Base-by-base conservation (phyloP, 2,888 invertebrate genomes). In the Agrilus mali region DNA sequence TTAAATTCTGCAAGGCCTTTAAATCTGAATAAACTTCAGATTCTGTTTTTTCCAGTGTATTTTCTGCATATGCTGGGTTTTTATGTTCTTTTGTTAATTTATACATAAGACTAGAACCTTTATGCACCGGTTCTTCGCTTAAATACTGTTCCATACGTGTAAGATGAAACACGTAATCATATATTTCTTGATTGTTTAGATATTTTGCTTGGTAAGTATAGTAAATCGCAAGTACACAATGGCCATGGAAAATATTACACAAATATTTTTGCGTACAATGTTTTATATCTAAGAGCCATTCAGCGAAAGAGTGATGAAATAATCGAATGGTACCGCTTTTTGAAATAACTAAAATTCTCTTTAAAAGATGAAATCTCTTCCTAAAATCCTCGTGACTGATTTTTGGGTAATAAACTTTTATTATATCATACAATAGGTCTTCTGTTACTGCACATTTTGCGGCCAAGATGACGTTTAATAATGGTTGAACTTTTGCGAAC, bases 221-320 rank as follows among this genome's bases (percentile, higher is more conserved):
- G 59, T 82, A 80, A 80, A 92, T 85, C 15, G 87, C 85, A 34
- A 92, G 72, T 64, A 87, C 86, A 8, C 85, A 85, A 64, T 95
- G 94, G 0, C 95, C 95, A 54, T 89, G 87, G 40, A 79, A 73
- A 7, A 86, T 81, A 52, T 83, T 82, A 64, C 92, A 95, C 50
- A 95, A 73, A 66, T 92, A 96, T 55, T 92, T 86, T 54, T 92
- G 85, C 2, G 95, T 96, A 65, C 95, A 94, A 61, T 96, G 94
- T 66, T 96, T 96, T n/a, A 96, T 94, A 64, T 96, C 96, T 42
- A 89, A 70, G 52, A 96, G 69, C 96, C 96, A 96, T 60, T 87
- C 86, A 17, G 92, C 86, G 65, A 95, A 95, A 47, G 92, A 93
- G 62, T 90, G 89, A 66, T 96, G 95, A 69, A 95, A 94, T 37